Evolutionary conservation across 2,797 vertebrate genomes (phyloP), one percentile per base, ranked within the genome.

Genomic region (Pagetopsis macropterus): DNA sequence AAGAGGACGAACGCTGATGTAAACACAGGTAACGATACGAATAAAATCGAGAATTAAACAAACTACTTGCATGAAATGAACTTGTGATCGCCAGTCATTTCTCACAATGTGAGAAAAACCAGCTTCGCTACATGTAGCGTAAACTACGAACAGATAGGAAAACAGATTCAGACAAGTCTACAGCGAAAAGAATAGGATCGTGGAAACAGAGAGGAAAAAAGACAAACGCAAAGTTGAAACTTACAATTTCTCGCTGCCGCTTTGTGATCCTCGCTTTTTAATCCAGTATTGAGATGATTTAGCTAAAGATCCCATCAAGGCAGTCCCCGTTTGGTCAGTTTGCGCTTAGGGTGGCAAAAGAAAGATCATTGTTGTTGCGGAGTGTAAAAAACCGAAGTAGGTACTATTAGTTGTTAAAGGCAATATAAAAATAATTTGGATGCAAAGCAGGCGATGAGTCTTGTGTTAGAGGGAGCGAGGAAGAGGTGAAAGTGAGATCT

Each of bases 401-500:
- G 89, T 65, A 85, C 88, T 89, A 94, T 94, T 95, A 95, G 94
- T 95, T 94, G 93, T 94, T 93, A 95, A 95, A 94, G 94, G 94
- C 93, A 90, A 94, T 95, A 95, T 95, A 94, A 96, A 96, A 95
- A 96, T 96, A 96, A 96, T 96, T 96, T 95, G 96, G 95, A 96
- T 96, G 96, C 95, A 96, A 96, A 96, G 96, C 96, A 93, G 96
- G 95, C 95, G 95, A 94, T 94, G 95, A 94, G 93, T 95, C 94
- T 94, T 93, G 96, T 95, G 96, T 96, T 93, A 93, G 95, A 94
- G 95, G 95, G 93, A 95, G 94, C 94, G 94, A 95, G 95, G 92
- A 96, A 96, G 96, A 97, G 96, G 96, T 96, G 96, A 97, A 96
- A 97, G 96, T 97, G 96, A 97, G 96, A 98, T 97, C 97, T 98